Evolutionary conservation across 2,888 invertebrate species (phyloP), one percentile per base, ranked within the genome.

Genomic region (Willowsia nigromaculata): DNA sequence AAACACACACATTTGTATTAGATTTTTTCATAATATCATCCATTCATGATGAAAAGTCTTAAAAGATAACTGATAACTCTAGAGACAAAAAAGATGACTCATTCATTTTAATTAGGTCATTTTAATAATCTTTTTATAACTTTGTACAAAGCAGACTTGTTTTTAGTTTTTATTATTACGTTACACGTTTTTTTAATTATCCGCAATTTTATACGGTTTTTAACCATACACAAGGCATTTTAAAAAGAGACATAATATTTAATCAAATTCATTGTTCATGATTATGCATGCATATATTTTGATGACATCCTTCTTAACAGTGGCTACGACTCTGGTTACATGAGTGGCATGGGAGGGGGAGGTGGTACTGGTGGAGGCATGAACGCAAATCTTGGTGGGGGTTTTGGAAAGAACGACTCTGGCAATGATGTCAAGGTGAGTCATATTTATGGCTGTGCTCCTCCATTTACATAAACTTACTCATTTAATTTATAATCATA

Each of bases 271-370:
- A 71, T 71, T 18, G 18, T 37, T 43, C 9, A 68, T 71, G 3
- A 71, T 53, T 37, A 25, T 80, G 80, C 85, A 85, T 85, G 68
- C 47, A 68, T 68, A 33, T 88, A 68, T 85, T 81, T 89, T 68
- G 56, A 83, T 87, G 71, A 80, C 85, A 85, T 85, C 71, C 74
- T 74, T 78, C 33, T 78, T n/a, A 89, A 89, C 85, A 90, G 92
- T 80, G 92, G 92, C 81, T 91, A 90, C 82, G 92, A 91, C 84
- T 91, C 92, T 81, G 92, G 92, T 74, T 93, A 93, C 90, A 92
- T 92, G 92, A 92, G 92, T 91, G 92, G 92, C 33, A 92, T 92
- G 92, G 92, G 92, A 68, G 91, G 91, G 62, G 91, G 92, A 85
- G 90, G 90, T 78, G 71, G 82, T 22, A 83, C 81, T 71, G 76